Percentiles rank a stretch among this genome's conserved stretches.
phyloP scores from a whole-genome alignment of 2,797 vertebrate genomes.

The Coregonus suidteri region DNA sequence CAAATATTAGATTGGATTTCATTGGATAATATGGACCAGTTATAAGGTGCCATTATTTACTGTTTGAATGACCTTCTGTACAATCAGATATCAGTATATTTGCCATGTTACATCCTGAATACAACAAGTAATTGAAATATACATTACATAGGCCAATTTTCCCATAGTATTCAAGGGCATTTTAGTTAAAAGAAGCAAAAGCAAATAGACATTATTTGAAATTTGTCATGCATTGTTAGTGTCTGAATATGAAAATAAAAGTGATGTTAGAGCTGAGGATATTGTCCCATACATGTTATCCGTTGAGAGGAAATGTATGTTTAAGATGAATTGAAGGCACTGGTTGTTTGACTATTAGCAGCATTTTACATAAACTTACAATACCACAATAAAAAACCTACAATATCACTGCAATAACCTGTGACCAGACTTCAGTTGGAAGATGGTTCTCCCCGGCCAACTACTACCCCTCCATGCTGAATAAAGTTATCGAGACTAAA shows the following conservation, averaged over 20 bases:
- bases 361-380: background rate
- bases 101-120: background rate
- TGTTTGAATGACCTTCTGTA: background rate
- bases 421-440: background rate
- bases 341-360: background rate
- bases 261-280: no score
- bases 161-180: background rate
- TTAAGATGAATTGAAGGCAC: background rate
- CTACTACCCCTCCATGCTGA: background rate
- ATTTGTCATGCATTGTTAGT: background rate
- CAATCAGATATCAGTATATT: background rate
- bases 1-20: slow-evolving; percentile 22
- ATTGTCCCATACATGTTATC: background rate
- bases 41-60: background rate
- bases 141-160: background rate
- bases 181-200: background rate
- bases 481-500: background rate
- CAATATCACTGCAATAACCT: background rate
- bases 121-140: background rate
- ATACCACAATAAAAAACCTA: no score
- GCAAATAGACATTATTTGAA: background rate
- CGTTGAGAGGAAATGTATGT: background rate
- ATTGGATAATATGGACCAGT: background rate
- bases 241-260: background rate
- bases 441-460: background rate